A percentile compares a stretch with the other conserved stretches of the same genome.
These are phyloP conservation scores for Notechis scutatus DNA, from an alignment of 2,113 vertebrate genomes.

Conservation along the genomic window DNA sequence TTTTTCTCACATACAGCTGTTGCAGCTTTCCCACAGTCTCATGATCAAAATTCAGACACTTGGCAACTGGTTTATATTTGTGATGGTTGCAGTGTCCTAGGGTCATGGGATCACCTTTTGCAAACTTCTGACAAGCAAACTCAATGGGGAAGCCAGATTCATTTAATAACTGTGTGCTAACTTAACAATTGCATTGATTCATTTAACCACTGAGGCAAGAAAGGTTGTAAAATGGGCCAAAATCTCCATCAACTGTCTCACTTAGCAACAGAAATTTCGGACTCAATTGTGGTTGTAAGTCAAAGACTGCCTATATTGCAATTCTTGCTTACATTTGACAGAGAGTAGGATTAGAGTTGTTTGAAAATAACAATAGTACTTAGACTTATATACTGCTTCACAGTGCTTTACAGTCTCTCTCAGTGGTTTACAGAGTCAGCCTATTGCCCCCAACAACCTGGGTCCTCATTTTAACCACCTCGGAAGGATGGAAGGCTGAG, in stretches of 20 bases:
- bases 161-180: background rate
- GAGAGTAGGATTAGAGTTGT: background rate
- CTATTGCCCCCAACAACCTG: no score
- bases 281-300: background rate
- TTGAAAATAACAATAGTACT: background rate
- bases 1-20: background rate
- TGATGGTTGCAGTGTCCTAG: background rate
- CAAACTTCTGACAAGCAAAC: background rate
- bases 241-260: background rate
- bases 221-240: background rate
- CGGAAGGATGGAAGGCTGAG: no score
- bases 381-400: no score
- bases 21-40: background rate
- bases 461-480: no score
- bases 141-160: background rate
- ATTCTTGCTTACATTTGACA: background rate
- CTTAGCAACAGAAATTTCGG: background rate
- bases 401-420: no score
- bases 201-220: background rate
- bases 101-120: background rate
- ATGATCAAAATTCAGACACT: background rate
- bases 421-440: no score
- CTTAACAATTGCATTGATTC: background rate
- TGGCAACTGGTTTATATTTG: background rate
- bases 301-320: background rate